These are phyloP conservation scores for Cynopterus brachyotis DNA, from an alignment of 2,113 vertebrate species.

Conservation along the genomic window DNA sequence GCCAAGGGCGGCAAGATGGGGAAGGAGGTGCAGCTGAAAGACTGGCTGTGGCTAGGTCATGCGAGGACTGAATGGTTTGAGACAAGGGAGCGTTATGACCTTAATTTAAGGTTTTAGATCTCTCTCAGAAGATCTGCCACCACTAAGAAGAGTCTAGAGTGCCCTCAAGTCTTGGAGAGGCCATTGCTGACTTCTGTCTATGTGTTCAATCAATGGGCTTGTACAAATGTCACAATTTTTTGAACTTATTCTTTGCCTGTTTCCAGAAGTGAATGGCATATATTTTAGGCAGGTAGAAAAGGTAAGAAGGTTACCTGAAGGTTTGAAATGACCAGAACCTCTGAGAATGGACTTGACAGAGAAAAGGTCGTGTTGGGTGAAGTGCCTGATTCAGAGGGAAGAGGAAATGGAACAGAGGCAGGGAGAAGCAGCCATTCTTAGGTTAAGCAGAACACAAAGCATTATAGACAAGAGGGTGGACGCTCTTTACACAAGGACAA, in stretches of 20 bases:
- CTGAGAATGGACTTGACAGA: slow-evolving; percentile 20
- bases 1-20: background rate
- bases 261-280: background rate
- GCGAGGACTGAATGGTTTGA: background rate
- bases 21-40: background rate
- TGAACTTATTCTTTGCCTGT: background rate
- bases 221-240: background rate
- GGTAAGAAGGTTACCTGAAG: background rate
- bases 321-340: background rate
- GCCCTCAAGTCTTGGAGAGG: background rate
- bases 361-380: background rate
- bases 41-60: background rate
- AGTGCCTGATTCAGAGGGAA: background rate
- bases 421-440: background rate
- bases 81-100: background rate
- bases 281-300: background rate
- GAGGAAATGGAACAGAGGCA: background rate
- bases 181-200: background rate
- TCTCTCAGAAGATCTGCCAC: background rate
- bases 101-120: background rate
- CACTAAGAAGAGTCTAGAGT: background rate
- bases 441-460: background rate
- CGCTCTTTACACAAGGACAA: background rate
- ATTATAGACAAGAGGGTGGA: background rate
- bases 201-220: background rate